phyloP scores from a whole-genome alignment of 2,797 vertebrate species.

The Siniperca undulata region DNA sequence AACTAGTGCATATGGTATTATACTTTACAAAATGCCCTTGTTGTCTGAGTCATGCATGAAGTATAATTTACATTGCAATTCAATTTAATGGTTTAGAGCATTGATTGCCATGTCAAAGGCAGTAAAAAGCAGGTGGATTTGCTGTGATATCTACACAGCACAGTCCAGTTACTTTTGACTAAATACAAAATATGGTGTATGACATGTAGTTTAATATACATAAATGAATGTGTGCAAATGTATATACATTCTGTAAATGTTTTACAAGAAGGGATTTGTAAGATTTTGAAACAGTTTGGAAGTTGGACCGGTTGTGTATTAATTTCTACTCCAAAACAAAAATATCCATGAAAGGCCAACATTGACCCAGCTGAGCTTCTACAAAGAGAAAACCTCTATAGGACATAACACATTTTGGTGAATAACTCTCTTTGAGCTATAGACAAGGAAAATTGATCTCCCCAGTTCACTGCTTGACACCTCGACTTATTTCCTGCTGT shows the following conservation, averaged over 20 bases:
- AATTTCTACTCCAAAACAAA: constrained; percentile 7
- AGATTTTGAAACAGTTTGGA: not conserved
- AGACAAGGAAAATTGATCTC: constrained; percentile 63
- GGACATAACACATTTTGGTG: constrained; percentile 24
- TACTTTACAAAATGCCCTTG: constrained; percentile 18
- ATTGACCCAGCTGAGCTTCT: constrained; percentile 11
- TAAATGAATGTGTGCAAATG: not conserved
- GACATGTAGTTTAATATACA: not conserved
- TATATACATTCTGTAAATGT: not conserved
- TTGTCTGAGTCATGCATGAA: constrained; percentile 19
- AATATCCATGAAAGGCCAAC: constrained; percentile 23
- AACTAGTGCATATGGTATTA: not conserved
- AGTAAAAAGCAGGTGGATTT: constrained; percentile 8
- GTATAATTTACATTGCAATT: constrained; percentile 7
- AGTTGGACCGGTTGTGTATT: not conserved
- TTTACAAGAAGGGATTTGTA: not conserved
- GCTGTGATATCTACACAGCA: not conserved
- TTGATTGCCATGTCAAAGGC: not conserved
- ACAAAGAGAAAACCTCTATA: constrained; percentile 11
- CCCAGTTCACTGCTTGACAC: constrained; percentile 60
- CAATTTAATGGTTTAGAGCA: constrained; percentile 7
- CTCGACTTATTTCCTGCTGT: constrained; percentile 63
- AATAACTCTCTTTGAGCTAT: constrained; percentile 49
- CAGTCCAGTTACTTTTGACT: not conserved
- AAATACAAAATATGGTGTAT: not conserved